Percentiles rank a stretch among this genome's conserved stretches.
phyloP scores from a whole-genome alignment of 2,113 vertebrate genomes.

The Cricetomys ansorgei region DNA sequence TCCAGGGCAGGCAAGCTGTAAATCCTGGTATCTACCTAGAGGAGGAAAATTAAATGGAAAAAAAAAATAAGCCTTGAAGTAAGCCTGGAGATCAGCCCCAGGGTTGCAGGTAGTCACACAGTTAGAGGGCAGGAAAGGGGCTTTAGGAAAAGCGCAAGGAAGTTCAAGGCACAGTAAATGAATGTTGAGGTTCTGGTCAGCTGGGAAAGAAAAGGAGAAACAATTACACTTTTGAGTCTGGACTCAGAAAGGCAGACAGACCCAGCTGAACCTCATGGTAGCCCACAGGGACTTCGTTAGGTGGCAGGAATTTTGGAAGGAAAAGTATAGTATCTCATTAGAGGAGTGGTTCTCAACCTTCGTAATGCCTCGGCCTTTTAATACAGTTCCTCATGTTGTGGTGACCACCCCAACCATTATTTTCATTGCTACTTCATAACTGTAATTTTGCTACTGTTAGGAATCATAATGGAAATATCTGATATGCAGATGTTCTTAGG shows the following conservation, averaged over 20 bases:
- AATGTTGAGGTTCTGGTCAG: neutral
- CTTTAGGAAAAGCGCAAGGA: neutral
- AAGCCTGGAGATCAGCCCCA: neutral
- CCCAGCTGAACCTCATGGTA: neutral
- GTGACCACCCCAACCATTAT: no score
- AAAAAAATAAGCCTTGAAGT: neutral
- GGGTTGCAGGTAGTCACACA: neutral
- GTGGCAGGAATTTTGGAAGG: neutral
- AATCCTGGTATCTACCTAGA: neutral
- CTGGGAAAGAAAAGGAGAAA: neutral
- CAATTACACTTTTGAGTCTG: neutral
- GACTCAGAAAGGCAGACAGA: neutral
- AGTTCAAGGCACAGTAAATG: neutral
- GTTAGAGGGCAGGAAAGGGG: no score
- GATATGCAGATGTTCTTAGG: no score
- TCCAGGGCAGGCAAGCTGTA: neutral
- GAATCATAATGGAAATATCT: no score
- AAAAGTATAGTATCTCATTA: neutral
- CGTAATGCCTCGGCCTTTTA: no score
- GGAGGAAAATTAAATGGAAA: neutral
- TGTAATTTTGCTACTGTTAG: no score
- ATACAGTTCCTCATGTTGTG: no score
- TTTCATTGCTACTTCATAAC: no score
- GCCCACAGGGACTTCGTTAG: neutral
- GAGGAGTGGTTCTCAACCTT: no score